Conservation (phyloP, 2,113 vertebrate species). For the Chionis minor region DNA sequence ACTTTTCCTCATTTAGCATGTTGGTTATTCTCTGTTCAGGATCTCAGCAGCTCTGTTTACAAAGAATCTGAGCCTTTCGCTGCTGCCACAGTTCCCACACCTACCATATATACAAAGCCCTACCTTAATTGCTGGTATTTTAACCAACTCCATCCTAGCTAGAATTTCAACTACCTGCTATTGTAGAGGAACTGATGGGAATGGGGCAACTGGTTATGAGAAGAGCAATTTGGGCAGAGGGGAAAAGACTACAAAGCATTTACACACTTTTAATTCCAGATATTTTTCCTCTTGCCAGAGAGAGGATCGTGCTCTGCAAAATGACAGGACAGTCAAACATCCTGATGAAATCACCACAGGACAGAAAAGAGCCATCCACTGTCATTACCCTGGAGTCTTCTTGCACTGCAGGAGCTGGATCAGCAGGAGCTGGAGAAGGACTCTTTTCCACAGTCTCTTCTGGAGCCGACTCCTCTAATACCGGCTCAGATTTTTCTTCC, state of each 20-base stretch:
- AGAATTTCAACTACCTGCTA: background rate
- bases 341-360: background rate
- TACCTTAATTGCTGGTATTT: background rate
- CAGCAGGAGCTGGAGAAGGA: conserved; percentile 81
- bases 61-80: background rate
- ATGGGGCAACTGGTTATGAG: background rate
- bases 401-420: conserved; percentile 79
- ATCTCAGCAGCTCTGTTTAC: background rate
- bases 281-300: background rate
- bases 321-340: background rate
- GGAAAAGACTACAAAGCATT: background rate
- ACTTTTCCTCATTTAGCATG: background rate
- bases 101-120: background rate
- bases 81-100: background rate
- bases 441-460: conserved; percentile 83
- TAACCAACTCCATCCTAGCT: background rate
- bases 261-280: background rate
- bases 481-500: conserved; percentile 78
- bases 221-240: background rate
- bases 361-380: background rate
- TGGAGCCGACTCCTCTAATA: conserved; percentile 64
- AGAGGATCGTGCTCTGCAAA: background rate
- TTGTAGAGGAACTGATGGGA: background rate
- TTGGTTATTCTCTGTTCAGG: background rate
- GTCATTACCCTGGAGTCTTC: conserved; percentile 87